phyloP scores from a whole-genome alignment of 2,797 vertebrate genomes.

The Ispidina picta region DNA sequence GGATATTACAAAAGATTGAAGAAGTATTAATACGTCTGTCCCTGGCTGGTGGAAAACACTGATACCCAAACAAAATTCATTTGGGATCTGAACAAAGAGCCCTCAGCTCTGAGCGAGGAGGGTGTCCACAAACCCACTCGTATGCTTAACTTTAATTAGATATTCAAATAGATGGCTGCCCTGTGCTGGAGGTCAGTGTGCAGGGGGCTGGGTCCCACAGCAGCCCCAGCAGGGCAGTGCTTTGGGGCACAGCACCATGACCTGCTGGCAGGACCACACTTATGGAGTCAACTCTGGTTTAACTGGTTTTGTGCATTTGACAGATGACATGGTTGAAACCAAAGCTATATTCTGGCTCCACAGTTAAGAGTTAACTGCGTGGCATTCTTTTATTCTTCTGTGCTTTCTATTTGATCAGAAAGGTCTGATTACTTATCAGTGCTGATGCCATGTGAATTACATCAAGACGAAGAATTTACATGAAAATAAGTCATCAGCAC shows the following conservation, averaged over 20 bases:
- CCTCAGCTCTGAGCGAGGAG: background rate
- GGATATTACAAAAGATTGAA: slow-evolving; percentile 65
- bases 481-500: slow-evolving; percentile 70
- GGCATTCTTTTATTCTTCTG: background rate
- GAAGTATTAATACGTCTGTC: slow-evolving; percentile 60
- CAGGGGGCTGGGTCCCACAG: background rate
- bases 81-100: slow-evolving; percentile 38
- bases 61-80: slow-evolving; percentile 54
- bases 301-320: background rate
- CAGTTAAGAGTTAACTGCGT: slow-evolving; percentile 34
- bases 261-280: background rate
- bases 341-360: background rate
- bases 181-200: background rate
- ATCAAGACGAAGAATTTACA: slow-evolving; percentile 67
- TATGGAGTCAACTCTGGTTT: background rate
- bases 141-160: background rate
- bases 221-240: background rate
- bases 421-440: slow-evolving; percentile 66
- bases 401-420: slow-evolving; percentile 55
- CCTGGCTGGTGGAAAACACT: slow-evolving; percentile 1
- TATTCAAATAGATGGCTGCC: background rate
- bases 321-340: background rate
- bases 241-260: fast-evolving
- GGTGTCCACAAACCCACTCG: background rate
- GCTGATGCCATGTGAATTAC: slow-evolving; percentile 60